These are phyloP conservation scores for Drosophila helvetica DNA, from an alignment of 2,888 invertebrate species.

Conservation along the genomic window DNA sequence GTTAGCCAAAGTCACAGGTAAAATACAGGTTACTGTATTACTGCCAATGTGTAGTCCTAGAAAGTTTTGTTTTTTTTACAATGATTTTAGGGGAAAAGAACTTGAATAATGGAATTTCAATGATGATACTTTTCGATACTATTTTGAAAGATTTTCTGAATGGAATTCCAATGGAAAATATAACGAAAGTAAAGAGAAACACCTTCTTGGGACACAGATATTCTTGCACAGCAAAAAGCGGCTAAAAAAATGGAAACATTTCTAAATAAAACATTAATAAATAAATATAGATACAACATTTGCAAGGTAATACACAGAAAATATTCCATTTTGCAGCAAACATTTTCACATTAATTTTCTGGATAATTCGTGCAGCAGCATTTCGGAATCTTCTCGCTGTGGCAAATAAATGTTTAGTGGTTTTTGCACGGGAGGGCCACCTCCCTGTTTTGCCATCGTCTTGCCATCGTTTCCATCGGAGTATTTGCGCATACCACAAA, in stretches of 20 bases:
- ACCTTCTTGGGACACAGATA: too few species aligned
- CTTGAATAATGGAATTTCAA: too few species aligned
- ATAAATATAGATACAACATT: background rate
- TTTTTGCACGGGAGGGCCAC: slow-evolving; percentile 12
- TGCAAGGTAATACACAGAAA: background rate
- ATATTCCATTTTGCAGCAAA: background rate
- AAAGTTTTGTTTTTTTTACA: too few species aligned
- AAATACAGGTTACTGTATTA: background rate
- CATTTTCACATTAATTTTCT: background rate
- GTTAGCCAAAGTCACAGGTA: slow-evolving; percentile 36
- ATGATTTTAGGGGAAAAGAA: too few species aligned
- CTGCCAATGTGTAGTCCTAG: background rate
- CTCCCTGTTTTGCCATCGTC: background rate
- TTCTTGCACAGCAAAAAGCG: too few species aligned
- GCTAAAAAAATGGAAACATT: too few species aligned
- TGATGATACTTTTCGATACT: too few species aligned
- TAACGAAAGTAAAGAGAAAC: too few species aligned
- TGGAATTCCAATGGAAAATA: too few species aligned
- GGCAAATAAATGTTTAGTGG: slow-evolving; percentile 63
- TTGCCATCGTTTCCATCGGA: slow-evolving; percentile 36
- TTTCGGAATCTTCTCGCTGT: slow-evolving; percentile 13
- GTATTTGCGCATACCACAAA: slow-evolving; percentile 64
- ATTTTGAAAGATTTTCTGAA: too few species aligned
- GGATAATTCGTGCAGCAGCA: slow-evolving; percentile 17
- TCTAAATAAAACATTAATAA: background rate